Percentiles rank a stretch among this genome's conserved stretches.
These are phyloP conservation scores for Aplocera efformata DNA, from an alignment of 2,888 invertebrate genomes.

Conservation along the genomic window DNA sequence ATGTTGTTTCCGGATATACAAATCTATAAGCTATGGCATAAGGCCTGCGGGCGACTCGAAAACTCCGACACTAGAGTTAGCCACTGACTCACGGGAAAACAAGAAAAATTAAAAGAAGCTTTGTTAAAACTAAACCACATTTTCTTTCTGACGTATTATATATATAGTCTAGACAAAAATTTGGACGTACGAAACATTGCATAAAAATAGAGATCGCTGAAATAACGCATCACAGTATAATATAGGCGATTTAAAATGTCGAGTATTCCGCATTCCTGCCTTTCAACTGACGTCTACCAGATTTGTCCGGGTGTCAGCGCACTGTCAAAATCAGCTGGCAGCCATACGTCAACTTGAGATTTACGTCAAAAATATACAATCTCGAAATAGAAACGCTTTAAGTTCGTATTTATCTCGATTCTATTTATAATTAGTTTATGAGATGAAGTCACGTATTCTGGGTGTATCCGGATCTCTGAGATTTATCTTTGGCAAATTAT, in stretches of 20 bases:
- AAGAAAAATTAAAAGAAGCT: conserved; percentile 9
- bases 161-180: conserved; percentile 14
- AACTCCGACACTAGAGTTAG: too few species aligned
- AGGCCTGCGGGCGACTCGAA: too few species aligned
- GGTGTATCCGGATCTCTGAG: conserved; percentile 14
- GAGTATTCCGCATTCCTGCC: conserved; percentile 23
- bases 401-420: conserved; percentile 34
- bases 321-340: conserved; percentile 47
- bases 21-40: too few species aligned
- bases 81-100: too few species aligned
- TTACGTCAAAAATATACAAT: conserved; percentile 41
- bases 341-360: conserved; percentile 34
- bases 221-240: conserved; percentile 12
- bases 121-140: conserved; percentile 5
- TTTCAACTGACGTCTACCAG: conserved; percentile 24
- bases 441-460: conserved; percentile 11
- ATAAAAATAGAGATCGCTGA: conserved; percentile 15
- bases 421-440: conserved; percentile 29
- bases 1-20: too few species aligned
- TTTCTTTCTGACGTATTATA: conserved; percentile 5
- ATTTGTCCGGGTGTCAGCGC: conserved; percentile 37
- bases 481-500: conserved; percentile 12
- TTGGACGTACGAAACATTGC: conserved; percentile 9
- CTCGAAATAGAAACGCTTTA: conserved; percentile 36
- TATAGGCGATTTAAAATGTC: conserved; percentile 13